Evolutionary conservation across 1,140 invertebrate genomes (phyloP), one percentile per base, ranked within the genome.

Genomic region (Pissodes strobi): DNA sequence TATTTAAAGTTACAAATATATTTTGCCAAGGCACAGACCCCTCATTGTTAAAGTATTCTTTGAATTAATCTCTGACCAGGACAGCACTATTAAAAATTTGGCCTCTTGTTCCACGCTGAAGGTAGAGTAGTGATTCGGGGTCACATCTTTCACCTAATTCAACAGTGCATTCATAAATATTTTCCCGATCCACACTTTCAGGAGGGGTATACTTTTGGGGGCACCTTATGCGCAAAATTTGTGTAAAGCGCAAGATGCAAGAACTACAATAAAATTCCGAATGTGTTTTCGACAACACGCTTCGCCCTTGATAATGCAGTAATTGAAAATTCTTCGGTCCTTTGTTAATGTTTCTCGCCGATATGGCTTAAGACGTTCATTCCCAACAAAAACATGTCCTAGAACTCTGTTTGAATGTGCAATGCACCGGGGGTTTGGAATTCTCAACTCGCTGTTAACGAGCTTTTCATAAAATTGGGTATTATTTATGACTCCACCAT

Each of bases 321-420:
- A 67, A 51, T 67, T 64, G 19, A 67, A 67, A 73, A 75, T 64
- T 60, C 46, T 66, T 45, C 65, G 39, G 34, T 61, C 55, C 46
- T 67, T 64, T 51, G 46, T 63, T 37, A 75, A 61, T 45, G 72
- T 66, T 34, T 70, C 68, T 37, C 67, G 70, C 22, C 64, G 63
- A 72, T 72, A 83, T 52, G 81, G 81, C 68, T 80, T 80, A 74
- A 82, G 74, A 34, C 82, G 55, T 59, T 82, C 79, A 74, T 84
- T 81, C 38, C 59, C 49, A 45, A 67, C 25, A 63, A 67, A 67
- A 10, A 64, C 55, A 55, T 46, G 64, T 57, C 10, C 25, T 15
- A 53, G 12, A 27, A 21, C 21, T 38, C 22, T 12, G 10, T 57
- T 22, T n/a, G 25, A 18, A 22, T 13, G 30, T 13, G 3, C 18